Evolutionary conservation across 1,140 invertebrate species (phyloP).

Genomic region (Drosophila suzukii): DNA sequence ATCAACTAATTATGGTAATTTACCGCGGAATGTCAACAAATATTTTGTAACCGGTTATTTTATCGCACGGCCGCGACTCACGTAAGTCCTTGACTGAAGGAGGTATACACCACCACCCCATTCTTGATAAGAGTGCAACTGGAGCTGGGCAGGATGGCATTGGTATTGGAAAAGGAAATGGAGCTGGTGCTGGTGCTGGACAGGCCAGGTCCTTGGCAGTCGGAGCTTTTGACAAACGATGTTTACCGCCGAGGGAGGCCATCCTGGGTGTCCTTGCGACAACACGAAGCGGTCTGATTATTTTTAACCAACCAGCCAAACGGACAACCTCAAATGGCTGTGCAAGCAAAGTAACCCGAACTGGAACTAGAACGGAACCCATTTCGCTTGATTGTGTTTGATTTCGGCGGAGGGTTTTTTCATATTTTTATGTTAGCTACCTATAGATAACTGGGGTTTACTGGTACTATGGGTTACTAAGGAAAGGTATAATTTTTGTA

Average conservation of each 20-base stretch:
- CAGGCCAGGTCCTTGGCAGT: constrained; percentile 43
- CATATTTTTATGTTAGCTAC: constrained; percentile 9
- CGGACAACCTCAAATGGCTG: constrained; percentile 48
- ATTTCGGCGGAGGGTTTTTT: constrained; percentile 46
- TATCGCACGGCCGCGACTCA: constrained; percentile 55
- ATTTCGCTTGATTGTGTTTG: constrained; percentile 82
- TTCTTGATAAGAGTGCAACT: constrained; percentile 17
- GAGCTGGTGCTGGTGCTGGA: constrained; percentile 14
- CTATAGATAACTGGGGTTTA: too few species aligned
- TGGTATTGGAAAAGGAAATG: constrained; percentile 12
- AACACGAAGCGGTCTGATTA: constrained; percentile 67
- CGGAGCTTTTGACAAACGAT: constrained; percentile 76
- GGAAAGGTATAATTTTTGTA: too few species aligned
- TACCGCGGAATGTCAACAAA: constrained; percentile 79
- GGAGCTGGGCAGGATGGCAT: constrained; percentile 6
- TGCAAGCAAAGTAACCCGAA: constrained; percentile 48
- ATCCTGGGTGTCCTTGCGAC: constrained; percentile 52
- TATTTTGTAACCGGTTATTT: constrained; percentile 75
- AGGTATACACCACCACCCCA: not conserved
- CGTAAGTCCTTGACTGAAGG: constrained; percentile 26
- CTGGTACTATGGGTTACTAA: not conserved
- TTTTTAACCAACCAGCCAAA: constrained; percentile 74
- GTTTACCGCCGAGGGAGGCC: constrained; percentile 61
- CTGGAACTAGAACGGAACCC: constrained; percentile 60
- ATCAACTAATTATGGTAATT: constrained; percentile 83